Evolutionary conservation across 2,113 vertebrate species (phyloP).

Genomic region (Cryptotis parvus): DNA sequence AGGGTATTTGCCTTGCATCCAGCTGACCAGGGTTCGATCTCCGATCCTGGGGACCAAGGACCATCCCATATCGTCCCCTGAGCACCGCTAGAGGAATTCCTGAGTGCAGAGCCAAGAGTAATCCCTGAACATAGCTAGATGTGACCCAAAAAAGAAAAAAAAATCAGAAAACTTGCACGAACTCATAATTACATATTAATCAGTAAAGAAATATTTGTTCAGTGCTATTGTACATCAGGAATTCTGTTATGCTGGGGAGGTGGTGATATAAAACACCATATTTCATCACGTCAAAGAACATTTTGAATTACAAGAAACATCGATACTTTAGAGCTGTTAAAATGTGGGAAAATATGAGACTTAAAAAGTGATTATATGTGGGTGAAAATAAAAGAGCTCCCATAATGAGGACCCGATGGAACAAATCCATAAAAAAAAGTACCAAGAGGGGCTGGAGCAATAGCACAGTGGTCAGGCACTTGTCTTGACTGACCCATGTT

Average conservation of each 20-base stretch:
- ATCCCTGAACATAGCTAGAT: too few species aligned
- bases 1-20: too few species aligned
- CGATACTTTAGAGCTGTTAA: conserved; percentile 49
- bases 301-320: conserved; percentile 43
- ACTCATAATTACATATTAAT: conserved; percentile 39
- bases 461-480: too few species aligned
- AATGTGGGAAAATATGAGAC: conserved; percentile 34
- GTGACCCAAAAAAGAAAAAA: too few species aligned
- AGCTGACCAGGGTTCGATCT: too few species aligned
- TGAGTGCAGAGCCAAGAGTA: too few species aligned
- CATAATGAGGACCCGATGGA: conserved; percentile 14
- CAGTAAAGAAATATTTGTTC: conserved; percentile 61
- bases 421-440: background rate
- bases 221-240: conserved; percentile 21
- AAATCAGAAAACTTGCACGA: too few species aligned
- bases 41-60: too few species aligned
- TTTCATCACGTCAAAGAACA: conserved; percentile 45
- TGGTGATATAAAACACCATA: conserved; percentile 20
- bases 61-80: too few species aligned
- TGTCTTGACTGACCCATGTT: too few species aligned
- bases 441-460: too few species aligned
- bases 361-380: conserved; percentile 33
- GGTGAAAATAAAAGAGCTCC: conserved; percentile 38
- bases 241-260: conserved; percentile 21
- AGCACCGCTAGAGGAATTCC: too few species aligned